These are phyloP conservation scores for Tangara arthus DNA, from an alignment of 2,797 vertebrate genomes.

Conservation along the genomic window DNA sequence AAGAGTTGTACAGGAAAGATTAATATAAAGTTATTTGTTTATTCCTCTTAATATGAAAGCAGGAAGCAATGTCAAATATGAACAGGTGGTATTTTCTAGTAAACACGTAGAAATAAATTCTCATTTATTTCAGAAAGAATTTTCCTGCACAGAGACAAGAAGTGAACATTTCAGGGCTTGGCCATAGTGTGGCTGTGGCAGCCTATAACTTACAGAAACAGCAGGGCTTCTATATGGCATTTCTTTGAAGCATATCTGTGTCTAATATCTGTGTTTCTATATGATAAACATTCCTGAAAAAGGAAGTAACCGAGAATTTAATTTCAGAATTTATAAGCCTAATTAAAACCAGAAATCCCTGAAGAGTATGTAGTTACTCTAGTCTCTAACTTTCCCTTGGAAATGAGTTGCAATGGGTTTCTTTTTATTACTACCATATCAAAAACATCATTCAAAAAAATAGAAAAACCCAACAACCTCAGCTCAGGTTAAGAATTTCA, in stretches of 20 bases:
- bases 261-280: neutral
- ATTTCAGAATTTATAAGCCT: neutral
- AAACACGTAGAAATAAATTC: neutral
- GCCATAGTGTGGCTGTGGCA: neutral
- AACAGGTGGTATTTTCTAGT: neutral
- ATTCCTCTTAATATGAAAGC: neutral
- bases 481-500: neutral
- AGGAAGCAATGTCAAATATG: neutral
- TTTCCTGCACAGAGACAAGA: neutral
- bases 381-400: neutral
- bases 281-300: neutral
- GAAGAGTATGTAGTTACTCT: neutral
- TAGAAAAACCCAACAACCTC: neutral
- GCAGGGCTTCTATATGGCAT: neutral
- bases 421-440: neutral
- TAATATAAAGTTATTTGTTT: neutral
- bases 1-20: neutral
- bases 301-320: neutral
- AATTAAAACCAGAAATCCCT: constrained; percentile 21
- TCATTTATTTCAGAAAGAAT: neutral
- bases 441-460: neutral
- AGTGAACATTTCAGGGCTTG: neutral
- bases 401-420: neutral
- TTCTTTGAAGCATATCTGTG: neutral
- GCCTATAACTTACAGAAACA: neutral